Conservation (phyloP, 1,140 invertebrate species). For the Bactericera cockerelli region DNA sequence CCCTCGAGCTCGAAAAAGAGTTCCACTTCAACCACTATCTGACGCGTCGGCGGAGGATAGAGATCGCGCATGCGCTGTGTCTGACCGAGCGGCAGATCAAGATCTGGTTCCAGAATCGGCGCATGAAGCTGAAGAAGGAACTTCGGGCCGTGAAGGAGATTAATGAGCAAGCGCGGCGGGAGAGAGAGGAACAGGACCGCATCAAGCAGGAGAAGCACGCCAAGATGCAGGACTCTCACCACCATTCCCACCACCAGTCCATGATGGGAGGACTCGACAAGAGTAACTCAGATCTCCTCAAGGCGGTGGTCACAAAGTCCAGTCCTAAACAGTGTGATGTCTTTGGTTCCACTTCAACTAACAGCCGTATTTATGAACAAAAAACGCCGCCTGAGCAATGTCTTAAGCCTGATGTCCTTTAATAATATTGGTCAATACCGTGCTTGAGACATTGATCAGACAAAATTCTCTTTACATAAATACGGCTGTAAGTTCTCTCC, state of each 20-base stretch:
- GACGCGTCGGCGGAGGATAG: slow-evolving; percentile 85
- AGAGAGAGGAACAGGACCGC: slow-evolving; percentile 76
- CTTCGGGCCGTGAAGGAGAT: slow-evolving; percentile 83
- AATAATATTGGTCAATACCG: too few species aligned
- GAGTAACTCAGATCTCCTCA: neutral
- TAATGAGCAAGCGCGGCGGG: slow-evolving; percentile 79
- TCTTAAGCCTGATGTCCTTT: too few species aligned
- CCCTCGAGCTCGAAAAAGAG: slow-evolving; percentile 90
- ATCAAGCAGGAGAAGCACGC: slow-evolving; percentile 77
- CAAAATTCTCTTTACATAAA: too few species aligned
- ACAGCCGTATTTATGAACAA: too few species aligned
- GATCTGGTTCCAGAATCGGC: slow-evolving; percentile 93
- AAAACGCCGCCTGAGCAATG: too few species aligned
- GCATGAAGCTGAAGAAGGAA: slow-evolving; percentile 97
- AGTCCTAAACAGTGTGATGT: slow-evolving; percentile 19
- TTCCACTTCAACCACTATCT: slow-evolving; percentile 98
- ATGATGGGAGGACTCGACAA: neutral
- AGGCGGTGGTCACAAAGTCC: slow-evolving; percentile 20
- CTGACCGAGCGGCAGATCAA: slow-evolving; percentile 93
- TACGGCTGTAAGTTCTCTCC: too few species aligned
- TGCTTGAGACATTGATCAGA: too few species aligned
- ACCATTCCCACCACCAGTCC: slow-evolving; percentile 40
- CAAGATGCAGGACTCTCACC: slow-evolving; percentile 53
- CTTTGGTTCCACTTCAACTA: too few species aligned
- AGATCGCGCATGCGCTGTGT: slow-evolving; percentile 90